Evolutionary conservation across 2,888 invertebrate species (phyloP), one percentile per base, ranked within the genome.

Genomic region (Drosophila birchii): DNA sequence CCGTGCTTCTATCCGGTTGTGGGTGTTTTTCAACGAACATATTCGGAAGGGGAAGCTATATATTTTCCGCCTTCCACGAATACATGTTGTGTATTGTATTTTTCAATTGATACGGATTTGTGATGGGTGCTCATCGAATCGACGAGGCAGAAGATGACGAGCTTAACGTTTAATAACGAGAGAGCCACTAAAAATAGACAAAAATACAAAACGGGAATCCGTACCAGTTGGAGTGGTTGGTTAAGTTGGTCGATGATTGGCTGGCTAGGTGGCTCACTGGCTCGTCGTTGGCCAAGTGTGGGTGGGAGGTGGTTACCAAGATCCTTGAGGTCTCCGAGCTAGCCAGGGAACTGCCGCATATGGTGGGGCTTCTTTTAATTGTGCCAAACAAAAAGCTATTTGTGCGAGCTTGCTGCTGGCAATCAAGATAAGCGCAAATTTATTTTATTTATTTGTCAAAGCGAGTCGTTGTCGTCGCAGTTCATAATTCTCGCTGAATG

Each of bases 321-420:
- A 11, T 51, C 18, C 41, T 12, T 41, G 36, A 16, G 12, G 11
- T 26, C 38, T 5, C 38, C 32, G 3, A 18, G 34, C 32, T 47
- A 26, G 56, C 51, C 43, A 73, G 82, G 75, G 89, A 89, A 86
- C 76, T 67, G 57, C 49, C 64, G 78, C 91, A 91, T 86, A 89
- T 91, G 91, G 73, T 75, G 73, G 73, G 80, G 89, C 84, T 91
- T 91, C 90, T 70, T 80, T 86, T 89, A 89, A 91, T 91, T 91
- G 90, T 82, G 78, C 49, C 75, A 71, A 76, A 76, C 60, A 77
- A 34, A 71, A 47, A 49, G 32, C 34, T 55, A 77, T 77, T 83
- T 59, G 54, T 55, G 6, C 20, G 11, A 14, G 56, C 60, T 41
- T 5, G 14, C 6, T 2, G 26, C 60, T 57, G 69, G 16, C 72